Base-by-base conservation (phyloP, 2,113 vertebrate genomes). In the Morone chrysops region DNA sequence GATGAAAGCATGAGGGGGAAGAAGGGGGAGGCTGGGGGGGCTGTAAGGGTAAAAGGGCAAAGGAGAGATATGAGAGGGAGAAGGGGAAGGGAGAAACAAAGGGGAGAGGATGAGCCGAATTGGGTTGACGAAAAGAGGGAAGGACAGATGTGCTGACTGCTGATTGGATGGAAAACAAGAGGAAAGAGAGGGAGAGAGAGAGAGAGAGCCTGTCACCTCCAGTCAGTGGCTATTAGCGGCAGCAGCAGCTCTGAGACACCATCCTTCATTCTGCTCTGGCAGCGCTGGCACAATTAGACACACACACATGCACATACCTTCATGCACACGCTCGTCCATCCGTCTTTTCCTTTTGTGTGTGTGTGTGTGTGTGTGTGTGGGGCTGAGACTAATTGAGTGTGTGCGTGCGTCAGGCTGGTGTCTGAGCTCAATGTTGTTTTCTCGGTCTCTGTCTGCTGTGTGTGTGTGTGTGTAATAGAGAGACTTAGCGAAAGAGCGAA, bases 201-300 rank as follows among this genome's bases (percentile, higher is more conserved):
- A 75, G 84, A 80, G 86, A 65, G 90, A 71, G 87, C 78, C 84
- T 90, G 92, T 92, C 93, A 94, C 90, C 91, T 91, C 90, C 89
- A 94, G 91, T 93, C 91, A 92, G 91, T 47, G 86, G 92, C 92
- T 92, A 91, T 94, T 94, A 93, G 93, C 87, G 77, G 88, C 90
- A 87, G 92, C 88, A 87, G 91, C 92, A 84, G 91, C 91, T 87
- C 81, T 78, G 91, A 93, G 92, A 93, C 93, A 85, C 90, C 90
- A 92, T 94, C 87, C 89, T 78, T 94, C 94, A 94, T 93, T 83
- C 87, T 87, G 89, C 88, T 92, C 92, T 88, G 90, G 88, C 89
- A 90, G 88, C 66, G 68, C 87, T 91, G 91, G 87, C 88, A 92
- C 92, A 92, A 94, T 92, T 90, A 94, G 88, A 89, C 85, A 87